These are phyloP conservation scores for Haemorhous mexicanus DNA, from an alignment of 2,113 vertebrate species.

Conservation along the genomic window DNA sequence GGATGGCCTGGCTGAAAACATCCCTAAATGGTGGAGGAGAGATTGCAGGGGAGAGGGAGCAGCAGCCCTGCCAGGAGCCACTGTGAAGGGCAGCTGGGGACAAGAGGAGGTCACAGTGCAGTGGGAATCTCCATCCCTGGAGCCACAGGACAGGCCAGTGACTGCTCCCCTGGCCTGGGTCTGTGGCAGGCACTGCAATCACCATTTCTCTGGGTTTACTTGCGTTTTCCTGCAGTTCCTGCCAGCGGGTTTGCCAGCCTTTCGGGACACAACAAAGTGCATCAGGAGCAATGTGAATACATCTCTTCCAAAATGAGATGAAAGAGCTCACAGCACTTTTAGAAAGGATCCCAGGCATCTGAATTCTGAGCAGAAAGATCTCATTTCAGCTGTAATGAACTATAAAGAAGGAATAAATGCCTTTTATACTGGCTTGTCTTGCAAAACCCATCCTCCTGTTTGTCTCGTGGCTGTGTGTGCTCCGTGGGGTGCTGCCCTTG, in stretches of 20 bases:
- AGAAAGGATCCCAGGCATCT: not conserved
- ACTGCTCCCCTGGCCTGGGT: not conserved
- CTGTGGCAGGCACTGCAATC: fast-evolving
- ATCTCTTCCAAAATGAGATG: not conserved
- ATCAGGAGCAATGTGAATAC: not conserved
- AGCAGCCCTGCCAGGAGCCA: not conserved
- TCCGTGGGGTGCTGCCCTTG: not conserved
- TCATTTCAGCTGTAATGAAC: not conserved
- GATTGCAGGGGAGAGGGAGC: not conserved
- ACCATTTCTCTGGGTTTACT: not conserved
- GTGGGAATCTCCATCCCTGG: not conserved
- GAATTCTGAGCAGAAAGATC: not conserved
- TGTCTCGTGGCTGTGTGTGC: not conserved
- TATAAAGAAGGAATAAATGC: not conserved
- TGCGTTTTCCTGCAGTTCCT: not conserved
- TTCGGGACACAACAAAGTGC: not conserved
- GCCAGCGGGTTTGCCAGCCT: not conserved
- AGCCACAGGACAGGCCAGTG: fast-evolving
- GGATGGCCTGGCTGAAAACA: not conserved
- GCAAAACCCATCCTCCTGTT: not conserved
- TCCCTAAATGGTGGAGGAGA: not conserved
- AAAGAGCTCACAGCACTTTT: not conserved
- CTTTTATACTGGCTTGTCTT: not conserved
- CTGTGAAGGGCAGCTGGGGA: not conserved
- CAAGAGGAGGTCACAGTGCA: not conserved